These are phyloP conservation scores for Ormyrus thymus DNA, from an alignment of 2,888 invertebrate genomes.

Conservation along the genomic window DNA sequence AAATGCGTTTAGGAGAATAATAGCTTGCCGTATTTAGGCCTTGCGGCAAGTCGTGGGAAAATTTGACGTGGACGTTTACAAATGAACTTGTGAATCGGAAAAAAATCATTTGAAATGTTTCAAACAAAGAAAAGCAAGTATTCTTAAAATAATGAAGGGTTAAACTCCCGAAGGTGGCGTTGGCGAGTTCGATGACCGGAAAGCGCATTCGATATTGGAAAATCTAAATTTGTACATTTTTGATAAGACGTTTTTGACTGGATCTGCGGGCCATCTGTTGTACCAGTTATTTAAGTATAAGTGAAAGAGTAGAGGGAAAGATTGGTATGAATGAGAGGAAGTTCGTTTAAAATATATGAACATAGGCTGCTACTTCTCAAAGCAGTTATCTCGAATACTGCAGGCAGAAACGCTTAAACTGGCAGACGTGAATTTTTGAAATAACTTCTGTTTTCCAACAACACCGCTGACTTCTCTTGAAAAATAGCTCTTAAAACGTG, in stretches of 20 bases:
- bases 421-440: slow-evolving; percentile 34
- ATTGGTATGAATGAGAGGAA: slow-evolving; percentile 60
- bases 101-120: too few species aligned
- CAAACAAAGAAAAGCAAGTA: too few species aligned
- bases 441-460: background rate
- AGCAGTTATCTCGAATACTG: slow-evolving; percentile 65
- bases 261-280: slow-evolving; percentile 67
- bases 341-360: slow-evolving; percentile 61
- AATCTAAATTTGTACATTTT: slow-evolving; percentile 67
- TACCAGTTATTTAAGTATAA: slow-evolving; percentile 50
- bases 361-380: slow-evolving; percentile 71
- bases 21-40: too few species aligned
- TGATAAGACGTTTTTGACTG: slow-evolving; percentile 46
- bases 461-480: slow-evolving; percentile 1
- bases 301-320: slow-evolving; percentile 60
- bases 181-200: slow-evolving; percentile 59
- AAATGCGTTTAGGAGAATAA: too few species aligned
- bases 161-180: background rate
- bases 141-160: too few species aligned
- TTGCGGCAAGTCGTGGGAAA: too few species aligned
- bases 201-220: slow-evolving; percentile 63
- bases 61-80: too few species aligned
- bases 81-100: too few species aligned
- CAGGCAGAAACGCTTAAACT: slow-evolving; percentile 45
- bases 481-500: too few species aligned